A percentile compares a stretch with the other conserved stretches of the same genome.
Evolutionary conservation across 23 tunicate genomes (phyloP).

Genomic region (Phallusia fumigata): DNA sequence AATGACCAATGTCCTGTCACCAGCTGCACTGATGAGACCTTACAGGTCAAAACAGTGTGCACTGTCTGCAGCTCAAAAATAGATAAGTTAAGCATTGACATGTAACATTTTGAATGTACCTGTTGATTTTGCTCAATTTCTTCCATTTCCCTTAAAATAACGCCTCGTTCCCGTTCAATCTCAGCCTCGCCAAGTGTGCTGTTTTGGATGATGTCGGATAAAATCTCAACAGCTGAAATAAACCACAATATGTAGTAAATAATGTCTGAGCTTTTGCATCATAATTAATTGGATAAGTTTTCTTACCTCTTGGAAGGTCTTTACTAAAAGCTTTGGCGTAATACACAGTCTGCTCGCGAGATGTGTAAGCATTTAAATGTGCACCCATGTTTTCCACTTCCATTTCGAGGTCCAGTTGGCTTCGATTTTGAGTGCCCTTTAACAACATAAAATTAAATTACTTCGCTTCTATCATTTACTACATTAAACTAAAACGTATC

Average conservation of each 20-base stretch:
- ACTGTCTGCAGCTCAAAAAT: too few species aligned
- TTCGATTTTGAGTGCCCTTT: slow-evolving; percentile 84
- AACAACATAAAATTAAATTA: too few species aligned
- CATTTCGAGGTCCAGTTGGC: slow-evolving; percentile 73
- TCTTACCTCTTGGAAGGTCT: slow-evolving; percentile 79
- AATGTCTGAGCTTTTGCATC: too few species aligned
- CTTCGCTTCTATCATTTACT: too few species aligned
- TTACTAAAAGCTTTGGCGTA: slow-evolving; percentile 92
- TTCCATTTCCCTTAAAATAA: slow-evolving; percentile 93
- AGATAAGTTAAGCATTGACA: too few species aligned
- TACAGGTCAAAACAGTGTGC: too few species aligned
- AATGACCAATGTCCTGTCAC: too few species aligned
- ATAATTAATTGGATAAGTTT: too few species aligned
- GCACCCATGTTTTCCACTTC: slow-evolving; percentile 98
- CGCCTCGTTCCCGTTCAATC: slow-evolving; percentile 93
- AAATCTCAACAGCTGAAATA: slow-evolving; percentile 93
- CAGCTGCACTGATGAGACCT: too few species aligned
- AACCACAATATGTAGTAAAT: background rate
- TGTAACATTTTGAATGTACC: slow-evolving; percentile 12
- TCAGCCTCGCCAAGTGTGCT: slow-evolving; percentile 94
- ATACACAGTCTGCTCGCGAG: slow-evolving; percentile 96
- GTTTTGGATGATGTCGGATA: slow-evolving; percentile 95
- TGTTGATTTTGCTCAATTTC: slow-evolving; percentile 98
- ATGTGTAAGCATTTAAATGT: slow-evolving; percentile 95
- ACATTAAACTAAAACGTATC: too few species aligned